Conservation (phyloP, 2,113 vertebrate species). For the Cyanistes caeruleus region DNA sequence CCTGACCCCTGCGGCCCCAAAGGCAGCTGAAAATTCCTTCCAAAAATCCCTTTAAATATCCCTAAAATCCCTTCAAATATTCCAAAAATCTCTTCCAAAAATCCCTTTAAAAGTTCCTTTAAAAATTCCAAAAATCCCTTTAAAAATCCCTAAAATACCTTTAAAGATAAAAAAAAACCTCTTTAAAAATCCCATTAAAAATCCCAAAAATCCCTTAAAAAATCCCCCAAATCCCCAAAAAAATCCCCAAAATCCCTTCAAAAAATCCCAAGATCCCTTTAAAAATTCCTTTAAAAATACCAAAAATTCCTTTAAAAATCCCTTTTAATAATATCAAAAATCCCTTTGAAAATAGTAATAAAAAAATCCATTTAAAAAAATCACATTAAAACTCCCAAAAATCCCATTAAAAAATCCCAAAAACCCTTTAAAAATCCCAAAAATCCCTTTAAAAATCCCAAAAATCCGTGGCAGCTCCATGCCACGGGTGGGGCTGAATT, state of each 20-base stretch:
- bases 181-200: not conserved
- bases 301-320: too few species aligned
- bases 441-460: not conserved
- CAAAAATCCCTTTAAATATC: not conserved
- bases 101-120: too few species aligned
- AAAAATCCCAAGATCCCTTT: too few species aligned
- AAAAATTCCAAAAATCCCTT: not conserved
- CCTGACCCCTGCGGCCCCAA: fast-evolving
- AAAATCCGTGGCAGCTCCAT: not conserved
- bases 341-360: too few species aligned
- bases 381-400: too few species aligned
- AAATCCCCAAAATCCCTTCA: too few species aligned
- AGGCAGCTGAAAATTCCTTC: not conserved
- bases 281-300: not conserved
- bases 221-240: too few species aligned
- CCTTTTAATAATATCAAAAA: too few species aligned
- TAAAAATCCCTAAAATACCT: not conserved
- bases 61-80: too few species aligned
- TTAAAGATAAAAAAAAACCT: too few species aligned
- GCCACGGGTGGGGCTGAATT: not conserved
- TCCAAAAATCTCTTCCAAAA: not conserved
- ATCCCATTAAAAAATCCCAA: not conserved
- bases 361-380: not conserved
- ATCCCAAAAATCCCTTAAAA: not conserved
- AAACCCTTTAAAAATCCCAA: not conserved